Evolutionary conservation across 2,113 vertebrate genomes (phyloP).

Genomic region (Oenanthe oenanthe): DNA sequence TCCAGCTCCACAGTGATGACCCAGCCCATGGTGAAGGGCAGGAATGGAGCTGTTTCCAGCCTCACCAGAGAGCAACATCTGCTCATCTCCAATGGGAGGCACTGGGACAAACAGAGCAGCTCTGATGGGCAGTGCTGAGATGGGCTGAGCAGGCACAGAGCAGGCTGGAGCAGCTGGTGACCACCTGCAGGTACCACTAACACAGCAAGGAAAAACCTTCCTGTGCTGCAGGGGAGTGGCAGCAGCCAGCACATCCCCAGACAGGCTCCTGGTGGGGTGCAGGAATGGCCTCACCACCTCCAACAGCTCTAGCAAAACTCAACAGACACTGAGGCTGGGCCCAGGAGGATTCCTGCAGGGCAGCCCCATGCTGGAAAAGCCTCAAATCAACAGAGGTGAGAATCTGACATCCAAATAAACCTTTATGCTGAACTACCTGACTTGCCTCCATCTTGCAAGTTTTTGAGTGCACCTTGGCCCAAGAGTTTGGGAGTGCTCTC

Average conservation of each 20-base stretch:
- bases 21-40: accelerated
- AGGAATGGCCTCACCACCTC: background rate
- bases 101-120: background rate
- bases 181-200: background rate
- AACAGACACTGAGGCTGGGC: background rate
- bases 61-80: background rate
- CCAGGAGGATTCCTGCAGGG: background rate
- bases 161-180: slow-evolving; percentile 26
- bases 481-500: background rate
- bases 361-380: background rate
- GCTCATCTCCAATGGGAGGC: background rate
- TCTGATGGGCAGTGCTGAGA: background rate
- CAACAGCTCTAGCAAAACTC: background rate
- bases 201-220: accelerated
- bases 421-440: background rate
- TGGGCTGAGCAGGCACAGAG: background rate
- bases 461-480: background rate
- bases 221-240: accelerated
- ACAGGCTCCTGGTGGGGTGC: background rate
- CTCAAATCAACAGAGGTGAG: background rate
- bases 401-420: background rate
- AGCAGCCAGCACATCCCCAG: background rate
- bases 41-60: background rate
- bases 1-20: background rate
- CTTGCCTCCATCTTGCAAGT: background rate